Conservation (phyloP, 2,113 vertebrate species). For the Parotia lawesii region DNA sequence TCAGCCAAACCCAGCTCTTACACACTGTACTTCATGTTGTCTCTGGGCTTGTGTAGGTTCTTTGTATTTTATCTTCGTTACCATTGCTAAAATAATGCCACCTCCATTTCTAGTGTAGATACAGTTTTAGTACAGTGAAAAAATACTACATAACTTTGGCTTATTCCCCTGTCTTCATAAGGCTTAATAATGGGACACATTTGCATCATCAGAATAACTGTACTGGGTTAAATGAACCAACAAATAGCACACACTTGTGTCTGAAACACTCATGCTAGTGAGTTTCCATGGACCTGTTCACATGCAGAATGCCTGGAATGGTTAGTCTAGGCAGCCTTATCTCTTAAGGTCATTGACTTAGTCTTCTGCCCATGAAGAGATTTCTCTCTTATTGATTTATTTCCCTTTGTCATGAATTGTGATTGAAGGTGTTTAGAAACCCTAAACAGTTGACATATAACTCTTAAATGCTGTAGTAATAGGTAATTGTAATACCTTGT, state of each 20-base stretch:
- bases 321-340: neutral
- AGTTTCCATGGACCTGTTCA: neutral
- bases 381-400: neutral
- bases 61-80: neutral
- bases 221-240: neutral
- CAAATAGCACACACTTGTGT: rapidly evolving
- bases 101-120: neutral
- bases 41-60: neutral
- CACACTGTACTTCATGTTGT: rapidly evolving
- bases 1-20: neutral
- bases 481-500: neutral
- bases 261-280: neutral
- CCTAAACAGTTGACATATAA: neutral
- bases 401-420: neutral
- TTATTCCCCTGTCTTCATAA: neutral
- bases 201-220: neutral
- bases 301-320: neutral
- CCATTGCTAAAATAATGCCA: neutral
- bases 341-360: neutral
- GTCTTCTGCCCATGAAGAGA: neutral
- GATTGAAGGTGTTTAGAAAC: neutral
- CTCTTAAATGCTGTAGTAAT: neutral
- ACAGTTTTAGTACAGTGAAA: neutral
- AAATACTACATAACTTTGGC: neutral
- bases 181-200: neutral